Base-by-base conservation (phyloP, 1,140 invertebrate species). In the Brachionus paranguensis region DNA sequence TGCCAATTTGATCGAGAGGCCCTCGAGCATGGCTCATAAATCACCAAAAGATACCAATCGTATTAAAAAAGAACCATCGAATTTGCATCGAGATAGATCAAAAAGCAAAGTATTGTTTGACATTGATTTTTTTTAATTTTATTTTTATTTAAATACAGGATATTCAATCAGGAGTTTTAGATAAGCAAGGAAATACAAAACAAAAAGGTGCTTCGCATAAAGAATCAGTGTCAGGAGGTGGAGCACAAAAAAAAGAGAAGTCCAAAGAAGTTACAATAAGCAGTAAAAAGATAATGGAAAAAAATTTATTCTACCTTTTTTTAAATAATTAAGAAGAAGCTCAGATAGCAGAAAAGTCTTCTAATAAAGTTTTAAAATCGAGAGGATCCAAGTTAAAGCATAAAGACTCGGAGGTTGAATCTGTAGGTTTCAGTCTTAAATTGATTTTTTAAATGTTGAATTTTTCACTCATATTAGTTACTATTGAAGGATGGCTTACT, bases 71-170 rank as follows among this genome's bases (percentile, higher is more conserved):
- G 72, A 76, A 33, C 2, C 11, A 3, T 20, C 43, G 10, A 50
- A n/a, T 76, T 29, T 76, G 47, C 11, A 41, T 11, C 43, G 72
- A 50, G 72, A 76, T 50, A 8, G 72, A 50, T 76, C 72, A 27
- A 76, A 76, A 50, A 76, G 72, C 45, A 76, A 76, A 76, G 72
- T 50, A 50, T 10, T 76, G 12, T 33, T 20, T 12, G n/a, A 70
- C 20, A 70, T 70, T 70, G 3, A n/a, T 70, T 37, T n/a, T 11
- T 33, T n/a, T 4, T 50, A 6, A 50, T 50, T 50, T 50, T 50
- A 14, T 14, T 14, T 47, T 47, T 53, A 24, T 60, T 60, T 60
- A 17, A 20, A 47, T 7, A 1, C 3, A 60, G 70, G 70, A 76
- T 27, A 50, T 76, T 76, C 43, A 76, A 76, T n/a, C n/a, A 29